Evolutionary conservation across 2,797 vertebrate species (phyloP).

Genomic region (Telmatherina bonti): DNA sequence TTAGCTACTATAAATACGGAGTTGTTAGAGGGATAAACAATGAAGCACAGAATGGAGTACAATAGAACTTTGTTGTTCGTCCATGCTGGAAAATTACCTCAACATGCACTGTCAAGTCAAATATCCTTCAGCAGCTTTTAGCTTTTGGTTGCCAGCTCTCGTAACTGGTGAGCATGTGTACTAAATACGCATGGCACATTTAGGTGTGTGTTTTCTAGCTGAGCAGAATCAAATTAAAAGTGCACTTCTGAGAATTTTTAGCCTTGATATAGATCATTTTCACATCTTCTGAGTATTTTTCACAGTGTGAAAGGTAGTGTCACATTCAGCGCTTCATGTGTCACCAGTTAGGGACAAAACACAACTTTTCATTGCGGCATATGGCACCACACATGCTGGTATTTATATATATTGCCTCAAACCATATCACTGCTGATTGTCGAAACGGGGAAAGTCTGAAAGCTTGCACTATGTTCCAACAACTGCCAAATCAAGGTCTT

Average conservation of each 20-base stretch:
- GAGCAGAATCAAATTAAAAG: conserved; percentile 14
- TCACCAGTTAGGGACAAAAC: conserved; percentile 40
- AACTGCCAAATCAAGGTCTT: conserved; percentile 57
- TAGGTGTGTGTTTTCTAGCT: not conserved
- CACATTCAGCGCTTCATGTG: conserved; percentile 26
- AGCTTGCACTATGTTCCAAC: conserved; percentile 30
- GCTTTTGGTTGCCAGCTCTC: conserved; percentile 26
- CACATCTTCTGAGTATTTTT: conserved; percentile 20
- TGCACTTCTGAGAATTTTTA: conserved; percentile 24
- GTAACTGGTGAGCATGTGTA: conserved; percentile 36
- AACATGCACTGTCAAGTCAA: conserved; percentile 67
- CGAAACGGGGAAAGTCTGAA: conserved; percentile 34
- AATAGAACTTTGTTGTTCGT: conserved; percentile 67
- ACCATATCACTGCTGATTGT: conserved; percentile 27
- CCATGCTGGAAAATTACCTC: conserved; percentile 66
- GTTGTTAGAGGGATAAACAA: conserved; percentile 37
- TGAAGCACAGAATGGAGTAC: conserved; percentile 44
- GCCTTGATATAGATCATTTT: conserved; percentile 37
- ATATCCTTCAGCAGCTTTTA: conserved; percentile 60
- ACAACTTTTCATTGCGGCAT: conserved; percentile 22
- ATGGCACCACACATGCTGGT: conserved; percentile 22
- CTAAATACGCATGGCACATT: conserved; percentile 1
- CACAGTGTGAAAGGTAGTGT: conserved; percentile 32
- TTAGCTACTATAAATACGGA: conserved; percentile 30
- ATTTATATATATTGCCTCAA: conserved; percentile 23